These are phyloP conservation scores for Rhorus exstirpatorius DNA, from an alignment of 2,888 invertebrate genomes.

Conservation along the genomic window DNA sequence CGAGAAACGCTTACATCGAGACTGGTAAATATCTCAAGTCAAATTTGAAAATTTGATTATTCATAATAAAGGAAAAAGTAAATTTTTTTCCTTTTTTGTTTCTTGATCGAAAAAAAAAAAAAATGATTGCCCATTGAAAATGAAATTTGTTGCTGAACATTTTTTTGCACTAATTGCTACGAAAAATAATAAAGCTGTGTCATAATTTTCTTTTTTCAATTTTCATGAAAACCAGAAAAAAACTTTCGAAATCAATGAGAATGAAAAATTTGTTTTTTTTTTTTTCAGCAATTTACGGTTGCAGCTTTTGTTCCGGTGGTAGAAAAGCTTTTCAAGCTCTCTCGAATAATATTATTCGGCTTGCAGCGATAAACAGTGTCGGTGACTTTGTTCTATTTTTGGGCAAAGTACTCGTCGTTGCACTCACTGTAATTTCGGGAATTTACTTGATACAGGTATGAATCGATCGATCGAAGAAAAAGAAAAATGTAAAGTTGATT, in stretches of 20 bases:
- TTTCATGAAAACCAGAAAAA: constrained; percentile 43
- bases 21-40: constrained; percentile 86
- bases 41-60: not conserved
- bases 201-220: no score
- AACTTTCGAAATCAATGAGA: not conserved
- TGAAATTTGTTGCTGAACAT: no score
- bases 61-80: constrained; percentile 10
- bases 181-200: no score
- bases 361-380: constrained; percentile 91
- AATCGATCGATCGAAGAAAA: constrained; percentile 2
- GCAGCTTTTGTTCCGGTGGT: constrained; percentile 89
- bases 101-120: no score
- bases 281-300: constrained; percentile 89
- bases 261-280: not conserved
- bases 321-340: constrained; percentile 89
- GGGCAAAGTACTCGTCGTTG: constrained; percentile 90
- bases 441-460: constrained; percentile 88
- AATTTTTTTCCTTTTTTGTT: constrained; percentile 20
- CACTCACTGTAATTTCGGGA: constrained; percentile 89
- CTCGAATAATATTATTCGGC: constrained; percentile 89
- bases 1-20: constrained; percentile 91
- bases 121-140: no score
- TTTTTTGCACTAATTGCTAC: no score
- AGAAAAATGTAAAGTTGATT: no score
- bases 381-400: constrained; percentile 91